Percentiles rank a stretch among this genome's conserved stretches.
Conservation (phyloP, 2,888 invertebrate genomes). For the Eilema depressum region DNA sequence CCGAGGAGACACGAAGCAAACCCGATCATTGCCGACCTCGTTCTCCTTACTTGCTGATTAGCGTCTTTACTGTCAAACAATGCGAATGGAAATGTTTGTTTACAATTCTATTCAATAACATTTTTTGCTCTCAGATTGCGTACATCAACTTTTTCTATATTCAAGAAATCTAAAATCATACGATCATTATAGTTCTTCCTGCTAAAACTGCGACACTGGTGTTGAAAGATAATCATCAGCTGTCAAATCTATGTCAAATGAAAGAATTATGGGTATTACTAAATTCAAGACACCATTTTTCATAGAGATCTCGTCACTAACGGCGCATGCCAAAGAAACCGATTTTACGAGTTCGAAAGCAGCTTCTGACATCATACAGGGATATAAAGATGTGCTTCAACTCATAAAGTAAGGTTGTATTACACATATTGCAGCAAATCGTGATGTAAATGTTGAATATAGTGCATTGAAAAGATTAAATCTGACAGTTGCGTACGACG, state of each 20-base stretch:
- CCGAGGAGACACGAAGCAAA: slow-evolving; percentile 42
- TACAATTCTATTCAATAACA: slow-evolving; percentile 17
- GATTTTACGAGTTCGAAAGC: slow-evolving; percentile 35
- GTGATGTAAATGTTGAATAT: slow-evolving; percentile 43
- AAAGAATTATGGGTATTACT: background rate
- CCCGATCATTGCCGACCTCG: slow-evolving; percentile 61
- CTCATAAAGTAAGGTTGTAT: slow-evolving; percentile 25
- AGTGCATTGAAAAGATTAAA: slow-evolving; percentile 33
- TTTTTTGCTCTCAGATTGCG: background rate
- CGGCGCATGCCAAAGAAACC: slow-evolving; percentile 29
- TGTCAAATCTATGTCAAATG: background rate
- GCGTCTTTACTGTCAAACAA: slow-evolving; percentile 52
- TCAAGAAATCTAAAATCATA: background rate
- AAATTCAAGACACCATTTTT: background rate
- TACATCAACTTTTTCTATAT: background rate
- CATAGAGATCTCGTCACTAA: background rate
- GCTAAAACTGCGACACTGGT: background rate
- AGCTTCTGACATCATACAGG: slow-evolving; percentile 38
- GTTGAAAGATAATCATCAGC: background rate
- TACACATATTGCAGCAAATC: slow-evolving; percentile 23
- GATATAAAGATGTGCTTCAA: slow-evolving; percentile 40
- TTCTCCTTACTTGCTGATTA: slow-evolving; percentile 61
- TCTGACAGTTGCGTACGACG: slow-evolving; percentile 39
- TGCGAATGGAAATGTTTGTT: slow-evolving; percentile 42
- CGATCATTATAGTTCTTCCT: background rate